Base-by-base conservation (phyloP, 2,113 vertebrate genomes). In the Neolamprologus modestus region DNA sequence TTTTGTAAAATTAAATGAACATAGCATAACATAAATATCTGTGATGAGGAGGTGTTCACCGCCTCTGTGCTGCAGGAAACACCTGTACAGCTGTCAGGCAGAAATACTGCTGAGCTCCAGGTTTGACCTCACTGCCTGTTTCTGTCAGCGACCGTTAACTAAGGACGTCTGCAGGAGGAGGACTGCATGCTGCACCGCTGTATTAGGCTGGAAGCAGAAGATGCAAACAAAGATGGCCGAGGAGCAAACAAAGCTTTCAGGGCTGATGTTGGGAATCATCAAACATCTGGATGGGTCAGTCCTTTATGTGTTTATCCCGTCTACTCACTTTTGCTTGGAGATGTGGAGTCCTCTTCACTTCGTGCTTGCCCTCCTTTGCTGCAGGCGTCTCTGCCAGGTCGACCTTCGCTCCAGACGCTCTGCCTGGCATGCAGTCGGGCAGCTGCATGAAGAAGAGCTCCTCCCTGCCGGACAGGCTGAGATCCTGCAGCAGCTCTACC, bases 401-500 rank as follows among this genome's bases (percentile, higher is more conserved):
- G 0, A 10, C 16, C 83, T 84, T 87, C 42, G 13, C 66, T 79
- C 7, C 85, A 19, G 90, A 35, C 1, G 37, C 73, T 57, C 84
- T 87, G 35, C 86, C 90, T 0, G 96, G 97, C 84, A 97, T 92
- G 24, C 94, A 95, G 89, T 97, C 96, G 1, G 97, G 97, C 14
- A 97, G 84, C 93, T 97, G 97, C 84, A 97, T 96, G 87, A 97
- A 96, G 80, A 97, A 94, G 42, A 97, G 93, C 86, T 97, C 94
- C 55, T 96, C 95, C 52, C 81, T 76, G 11, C 94, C 93, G 1
- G 95, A 95, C 33, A 97, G 45, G 50, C 90, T 91, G 42, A 97
- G 92, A 11, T 94, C 92, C 63, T 93, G 93, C 84, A 97, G 94
- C 37, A 96, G 86, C 3, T 96, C 90, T 2, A 86, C 93, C 80